Evolutionary conservation across 2,113 vertebrate genomes (phyloP).

Genomic region (Ariopsis seemanni): DNA sequence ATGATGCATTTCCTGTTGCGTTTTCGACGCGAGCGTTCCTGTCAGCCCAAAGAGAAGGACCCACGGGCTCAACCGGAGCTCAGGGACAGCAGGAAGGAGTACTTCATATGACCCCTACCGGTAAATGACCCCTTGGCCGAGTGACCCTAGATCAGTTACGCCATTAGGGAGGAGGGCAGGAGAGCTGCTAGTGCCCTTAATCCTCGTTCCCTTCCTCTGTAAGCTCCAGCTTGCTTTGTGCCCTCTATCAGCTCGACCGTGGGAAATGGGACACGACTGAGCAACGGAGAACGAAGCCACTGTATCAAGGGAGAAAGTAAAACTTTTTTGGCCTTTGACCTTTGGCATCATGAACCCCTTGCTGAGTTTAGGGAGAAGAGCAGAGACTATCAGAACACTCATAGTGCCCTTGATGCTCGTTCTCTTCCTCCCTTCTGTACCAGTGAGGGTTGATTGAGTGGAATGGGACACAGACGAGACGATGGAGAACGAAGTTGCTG

Average conservation of each 20-base stretch:
- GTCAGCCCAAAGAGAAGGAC: slow-evolving; percentile 79
- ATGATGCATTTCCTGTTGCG: slow-evolving; percentile 82
- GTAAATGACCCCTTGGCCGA: neutral
- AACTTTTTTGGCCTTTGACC: neutral
- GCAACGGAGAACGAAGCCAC: neutral
- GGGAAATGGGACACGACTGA: neutral
- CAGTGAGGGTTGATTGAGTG: neutral
- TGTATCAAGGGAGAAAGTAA: neutral
- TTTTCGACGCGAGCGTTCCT: slow-evolving; percentile 70
- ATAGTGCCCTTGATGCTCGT: slow-evolving; percentile 13
- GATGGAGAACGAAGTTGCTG: neutral
- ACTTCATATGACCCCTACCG: slow-evolving; percentile 82
- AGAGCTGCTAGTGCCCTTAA: slow-evolving; percentile 24
- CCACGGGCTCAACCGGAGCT: slow-evolving; percentile 74
- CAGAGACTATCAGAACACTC: neutral
- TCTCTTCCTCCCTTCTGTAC: neutral
- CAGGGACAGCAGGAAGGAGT: slow-evolving; percentile 82
- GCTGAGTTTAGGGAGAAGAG: slow-evolving; percentile 19
- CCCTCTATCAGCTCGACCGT: neutral
- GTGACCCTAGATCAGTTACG: slow-evolving; percentile 14
- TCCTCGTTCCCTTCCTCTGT: slow-evolving; percentile 15
- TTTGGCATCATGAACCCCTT: neutral
- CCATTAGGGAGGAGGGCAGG: slow-evolving; percentile 25
- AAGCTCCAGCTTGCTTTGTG: neutral
- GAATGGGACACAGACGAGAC: neutral